Evolutionary conservation across 2,888 invertebrate species (phyloP), one percentile per base, ranked within the genome.

Genomic region (Machimus atricapillus): DNA sequence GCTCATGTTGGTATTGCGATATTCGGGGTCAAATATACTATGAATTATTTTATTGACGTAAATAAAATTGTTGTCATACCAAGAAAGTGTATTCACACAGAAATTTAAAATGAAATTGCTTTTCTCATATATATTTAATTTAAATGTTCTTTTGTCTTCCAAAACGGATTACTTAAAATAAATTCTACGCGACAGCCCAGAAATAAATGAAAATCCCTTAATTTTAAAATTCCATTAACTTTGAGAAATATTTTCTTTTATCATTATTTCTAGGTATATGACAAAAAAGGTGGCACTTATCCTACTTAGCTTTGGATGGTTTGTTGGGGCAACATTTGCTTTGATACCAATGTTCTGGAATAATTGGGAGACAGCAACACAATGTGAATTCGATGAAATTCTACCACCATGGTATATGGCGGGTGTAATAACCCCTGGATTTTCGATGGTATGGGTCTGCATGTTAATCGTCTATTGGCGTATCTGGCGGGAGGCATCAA

Each of bases 271-370:
- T 86, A 92, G 93, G 34, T 95, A 94, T 91, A 95, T 96, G 94
- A 96, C 95, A n/a, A 95, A 95, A 90, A 93, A 94, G 89, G 93
- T 94, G 86, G 95, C 96, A 40, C 90, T 94, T 87, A 90, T 94
- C 83, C 94, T 96, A 85, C 95, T 96, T 91, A 93, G 94, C 78
- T 91, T 94, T 87, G 96, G 95, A 43, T 97, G 96, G 96, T 92
- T 94, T 2, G 91, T 94, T 82, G 95, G 96, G 0, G 93, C 95
- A 37, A 93, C 94, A 88, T 93, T 96, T 88, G 95, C 96, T 88
- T 94, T 94, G 87, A 94, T 96, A 87, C 96, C 96, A 0, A 93
- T 96, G 89, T 95, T 96, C 92, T 97, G 96, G 96, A 97, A 97
- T 92, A 94, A 95, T 89, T 97, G 96, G 95, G 93, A 93, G 34